phyloP scores from a whole-genome alignment of 2,888 invertebrate genomes.

The Stenoptilia bipunctidactyla region DNA sequence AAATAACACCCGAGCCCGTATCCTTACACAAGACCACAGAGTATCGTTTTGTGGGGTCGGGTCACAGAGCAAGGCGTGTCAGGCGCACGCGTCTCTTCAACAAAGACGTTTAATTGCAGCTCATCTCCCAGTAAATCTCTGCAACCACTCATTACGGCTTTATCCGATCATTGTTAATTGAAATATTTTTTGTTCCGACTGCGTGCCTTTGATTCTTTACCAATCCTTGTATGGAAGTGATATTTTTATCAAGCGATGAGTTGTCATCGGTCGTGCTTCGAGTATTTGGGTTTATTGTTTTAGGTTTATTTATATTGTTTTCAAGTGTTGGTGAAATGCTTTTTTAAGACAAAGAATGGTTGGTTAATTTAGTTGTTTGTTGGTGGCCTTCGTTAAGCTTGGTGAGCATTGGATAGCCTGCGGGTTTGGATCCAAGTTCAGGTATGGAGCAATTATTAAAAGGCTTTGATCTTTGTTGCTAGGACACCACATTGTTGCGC shows the following conservation, averaged over 20 bases:
- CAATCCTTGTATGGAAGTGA: background rate
- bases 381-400: no score
- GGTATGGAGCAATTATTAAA: no score
- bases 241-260: background rate
- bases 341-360: no score
- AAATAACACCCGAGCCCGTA: conserved; percentile 10
- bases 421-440: no score
- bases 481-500: no score
- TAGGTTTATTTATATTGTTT: no score
- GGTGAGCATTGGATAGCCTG: no score
- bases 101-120: conserved; percentile 66
- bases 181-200: conserved; percentile 44
- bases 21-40: conserved; percentile 6
- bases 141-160: conserved; percentile 57
- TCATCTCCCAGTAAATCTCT: conserved; percentile 56
- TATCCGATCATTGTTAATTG: conserved; percentile 65
- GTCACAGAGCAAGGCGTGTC: conserved; percentile 21
- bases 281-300: background rate
- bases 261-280: background rate
- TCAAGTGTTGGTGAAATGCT: no score
- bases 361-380: no score
- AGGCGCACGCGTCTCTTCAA: conserved; percentile 29
- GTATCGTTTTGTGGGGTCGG: conserved; percentile 32
- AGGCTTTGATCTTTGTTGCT: no score
- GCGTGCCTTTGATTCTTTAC: background rate